Evolutionary conservation across 2,888 invertebrate genomes (phyloP).

Genomic region (Oeneis ivallda): DNA sequence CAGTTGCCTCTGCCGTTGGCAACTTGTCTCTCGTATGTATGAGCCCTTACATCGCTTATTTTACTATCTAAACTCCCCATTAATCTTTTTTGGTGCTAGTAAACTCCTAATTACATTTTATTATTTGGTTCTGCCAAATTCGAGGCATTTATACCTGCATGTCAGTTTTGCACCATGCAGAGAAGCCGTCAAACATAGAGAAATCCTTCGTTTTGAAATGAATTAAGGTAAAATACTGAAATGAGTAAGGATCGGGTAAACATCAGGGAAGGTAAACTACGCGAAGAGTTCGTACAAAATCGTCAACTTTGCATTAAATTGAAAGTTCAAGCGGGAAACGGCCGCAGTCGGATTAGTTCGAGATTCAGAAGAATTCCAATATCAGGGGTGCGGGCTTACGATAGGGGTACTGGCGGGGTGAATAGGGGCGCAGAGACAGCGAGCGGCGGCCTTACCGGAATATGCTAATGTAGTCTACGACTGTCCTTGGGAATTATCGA

Average conservation of each 20-base stretch:
- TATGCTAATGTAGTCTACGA: constrained; percentile 62
- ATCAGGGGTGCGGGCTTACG: constrained; percentile 58
- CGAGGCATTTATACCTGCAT: too few relatives aligned
- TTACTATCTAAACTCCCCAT: too few relatives aligned
- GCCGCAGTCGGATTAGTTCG: constrained; percentile 60
- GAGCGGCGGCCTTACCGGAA: constrained; percentile 58
- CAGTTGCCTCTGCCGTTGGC: too few relatives aligned
- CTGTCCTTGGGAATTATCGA: constrained; percentile 25
- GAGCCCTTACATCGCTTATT: too few relatives aligned
- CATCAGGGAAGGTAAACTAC: constrained; percentile 17
- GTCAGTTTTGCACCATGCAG: too few relatives aligned
- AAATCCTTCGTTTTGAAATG: background rate
- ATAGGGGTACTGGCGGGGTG: constrained; percentile 44
- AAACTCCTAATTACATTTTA: too few relatives aligned
- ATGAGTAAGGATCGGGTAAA: constrained; percentile 9
- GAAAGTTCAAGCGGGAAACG: constrained; percentile 60
- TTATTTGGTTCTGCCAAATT: background rate
- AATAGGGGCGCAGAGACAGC: constrained; percentile 47
- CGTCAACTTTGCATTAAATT: constrained; percentile 56
- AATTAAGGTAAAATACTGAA: background rate
- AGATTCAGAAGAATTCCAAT: constrained; percentile 79
- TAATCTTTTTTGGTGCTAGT: too few relatives aligned
- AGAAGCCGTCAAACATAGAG: too few relatives aligned
- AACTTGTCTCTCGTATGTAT: too few relatives aligned
- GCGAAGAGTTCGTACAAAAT: constrained; percentile 34